Conservation (phyloP, 2,113 vertebrate species). For the Cromileptes altivelis region DNA sequence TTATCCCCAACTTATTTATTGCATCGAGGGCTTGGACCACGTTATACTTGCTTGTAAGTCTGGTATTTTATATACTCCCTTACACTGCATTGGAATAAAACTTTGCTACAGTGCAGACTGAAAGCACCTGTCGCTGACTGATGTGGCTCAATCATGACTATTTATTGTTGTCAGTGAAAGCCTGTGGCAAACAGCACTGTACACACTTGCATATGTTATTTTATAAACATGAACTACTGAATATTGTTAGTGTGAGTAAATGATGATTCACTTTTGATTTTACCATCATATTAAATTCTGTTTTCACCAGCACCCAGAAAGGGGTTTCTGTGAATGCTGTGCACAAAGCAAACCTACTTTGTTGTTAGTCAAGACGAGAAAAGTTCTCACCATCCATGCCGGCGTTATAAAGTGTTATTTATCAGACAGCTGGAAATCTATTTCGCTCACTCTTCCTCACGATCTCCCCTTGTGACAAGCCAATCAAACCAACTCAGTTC, state of each 20-base stretch:
- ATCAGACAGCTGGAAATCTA: conserved; percentile 32
- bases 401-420: conserved; percentile 13
- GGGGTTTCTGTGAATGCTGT: conserved; percentile 13
- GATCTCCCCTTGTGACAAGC: conserved; percentile 42
- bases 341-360: conserved; percentile 16
- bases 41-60: neutral
- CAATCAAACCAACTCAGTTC: conserved; percentile 52
- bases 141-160: neutral
- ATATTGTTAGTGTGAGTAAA: neutral
- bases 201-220: neutral
- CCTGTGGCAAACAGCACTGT: neutral
- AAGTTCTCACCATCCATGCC: neutral
- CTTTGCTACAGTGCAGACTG: neutral
- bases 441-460: conserved; percentile 26
- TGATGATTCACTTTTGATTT: conserved; percentile 16
- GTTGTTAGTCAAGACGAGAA: conserved; percentile 19
- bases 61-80: neutral
- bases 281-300: neutral
- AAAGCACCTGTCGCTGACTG: neutral
- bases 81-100: neutral
- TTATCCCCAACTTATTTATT: neutral
- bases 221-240: conserved; percentile 1
- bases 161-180: conserved; percentile 9
- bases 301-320: neutral
- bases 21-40: neutral